A percentile compares a stretch with the other conserved stretches of the same genome.
These are phyloP conservation scores for Orchestes rusci DNA, from an alignment of 2,888 invertebrate species.

Conservation along the genomic window DNA sequence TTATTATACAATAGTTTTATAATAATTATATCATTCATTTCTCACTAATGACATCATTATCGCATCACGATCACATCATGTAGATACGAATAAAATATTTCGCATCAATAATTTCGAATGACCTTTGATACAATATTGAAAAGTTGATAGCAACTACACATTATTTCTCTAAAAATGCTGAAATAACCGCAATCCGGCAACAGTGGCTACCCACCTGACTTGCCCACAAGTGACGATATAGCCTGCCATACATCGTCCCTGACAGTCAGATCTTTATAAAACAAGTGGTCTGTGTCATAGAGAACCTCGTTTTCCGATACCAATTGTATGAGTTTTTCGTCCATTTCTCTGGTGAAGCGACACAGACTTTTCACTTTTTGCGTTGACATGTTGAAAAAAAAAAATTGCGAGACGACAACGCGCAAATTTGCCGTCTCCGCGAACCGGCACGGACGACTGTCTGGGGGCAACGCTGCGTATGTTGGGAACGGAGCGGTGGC, in stretches of 20 bases:
- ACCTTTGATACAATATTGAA: no score
- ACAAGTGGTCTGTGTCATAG: constrained; percentile 24
- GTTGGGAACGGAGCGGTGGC: constrained; percentile 18
- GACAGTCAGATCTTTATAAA: constrained; percentile 24
- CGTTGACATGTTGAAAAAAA: constrained; percentile 17
- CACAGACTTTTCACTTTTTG: constrained; percentile 23
- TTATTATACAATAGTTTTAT: no score
- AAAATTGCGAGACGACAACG: no score
- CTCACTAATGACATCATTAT: no score
- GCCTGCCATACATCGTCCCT: constrained; percentile 26
- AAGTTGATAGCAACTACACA: no score
- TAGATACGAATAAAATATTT: no score
- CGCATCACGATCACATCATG: no score
- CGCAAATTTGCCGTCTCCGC: no score
- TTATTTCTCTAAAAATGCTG: no score
- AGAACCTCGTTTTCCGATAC: constrained; percentile 26
- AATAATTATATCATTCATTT: no score
- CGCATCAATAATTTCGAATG: no score
- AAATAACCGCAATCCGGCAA: no score
- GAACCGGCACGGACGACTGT: constrained; percentile 20
- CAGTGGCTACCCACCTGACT: constrained; percentile 26
- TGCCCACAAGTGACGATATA: constrained; percentile 26
- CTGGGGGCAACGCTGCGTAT: constrained; percentile 22
- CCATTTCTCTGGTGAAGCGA: constrained; percentile 25
- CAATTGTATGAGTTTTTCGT: constrained; percentile 27